Evolutionary conservation across 1,140 invertebrate genomes (phyloP).

Genomic region (Leptinotarsa defecta): DNA sequence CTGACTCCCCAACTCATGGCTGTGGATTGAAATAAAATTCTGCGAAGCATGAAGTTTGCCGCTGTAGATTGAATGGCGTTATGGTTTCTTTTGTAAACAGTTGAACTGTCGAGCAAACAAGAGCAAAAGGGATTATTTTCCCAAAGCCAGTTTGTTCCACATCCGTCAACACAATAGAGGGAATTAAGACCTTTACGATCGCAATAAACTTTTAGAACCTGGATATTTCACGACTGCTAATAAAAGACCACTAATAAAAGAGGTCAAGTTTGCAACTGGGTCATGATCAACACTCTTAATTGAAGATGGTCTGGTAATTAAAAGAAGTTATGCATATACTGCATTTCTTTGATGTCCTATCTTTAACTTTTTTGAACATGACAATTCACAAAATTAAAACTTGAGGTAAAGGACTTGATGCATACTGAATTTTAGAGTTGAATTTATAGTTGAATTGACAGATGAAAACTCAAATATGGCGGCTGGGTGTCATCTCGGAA

Average conservation of each 20-base stretch:
- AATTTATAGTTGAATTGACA: too few relatives aligned
- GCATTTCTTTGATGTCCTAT: too few relatives aligned
- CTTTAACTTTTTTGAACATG: too few relatives aligned
- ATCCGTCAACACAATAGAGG: neutral
- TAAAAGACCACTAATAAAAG: neutral
- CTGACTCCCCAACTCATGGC: neutral
- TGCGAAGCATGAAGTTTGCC: neutral
- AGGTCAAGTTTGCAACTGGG: neutral
- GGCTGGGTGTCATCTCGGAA: too few relatives aligned
- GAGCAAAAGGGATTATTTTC: neutral
- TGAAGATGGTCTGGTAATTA: too few relatives aligned
- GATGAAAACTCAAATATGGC: too few relatives aligned
- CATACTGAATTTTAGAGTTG: too few relatives aligned
- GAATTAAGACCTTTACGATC: neutral
- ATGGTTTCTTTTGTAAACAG: constrained; percentile 3
- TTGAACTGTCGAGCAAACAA: neutral
- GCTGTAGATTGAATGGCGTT: neutral
- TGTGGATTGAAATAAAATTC: neutral
- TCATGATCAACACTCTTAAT: too few relatives aligned
- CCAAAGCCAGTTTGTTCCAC: constrained; percentile 5
- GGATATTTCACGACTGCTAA: neutral
- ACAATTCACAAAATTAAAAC: too few relatives aligned
- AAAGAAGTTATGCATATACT: too few relatives aligned
- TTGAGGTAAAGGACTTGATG: too few relatives aligned
- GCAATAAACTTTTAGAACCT: neutral